Evolutionary conservation across 2,797 vertebrate genomes (phyloP), one percentile per base, ranked within the genome.

Genomic region (Ctenopoma kingsleyae): DNA sequence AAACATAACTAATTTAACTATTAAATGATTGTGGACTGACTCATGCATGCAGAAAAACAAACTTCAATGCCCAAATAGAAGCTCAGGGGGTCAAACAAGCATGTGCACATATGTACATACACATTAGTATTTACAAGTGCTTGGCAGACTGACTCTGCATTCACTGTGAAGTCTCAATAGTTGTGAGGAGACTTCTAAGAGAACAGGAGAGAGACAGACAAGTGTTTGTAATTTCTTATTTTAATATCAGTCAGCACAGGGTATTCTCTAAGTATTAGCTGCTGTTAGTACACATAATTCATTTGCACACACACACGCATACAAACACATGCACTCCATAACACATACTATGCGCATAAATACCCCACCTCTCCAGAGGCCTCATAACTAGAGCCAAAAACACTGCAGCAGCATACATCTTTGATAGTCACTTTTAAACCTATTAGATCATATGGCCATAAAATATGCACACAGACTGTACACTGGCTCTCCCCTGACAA

Each of bases 371-470:
- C 87, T 89, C 87, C 78, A 71, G 88, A 87, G 88, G 84, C 81
- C 82, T 89, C 79, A 87, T 85, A 87, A 86, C 87, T 76, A 76
- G 71, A 89, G 76, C 83, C 71, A 56, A 87, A 88, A 17, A 32
- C 77, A 85, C 71, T 55, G 83, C 87, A 83, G 86, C 74, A 69
- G 79, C 81, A 89, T 84, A 78, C 83, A 87, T 89, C 82, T 89
- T 86, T 91, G 77, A 91, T 82, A 87, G 76, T 67, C 61, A 58
- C 41, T 87, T 87, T 90, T 78, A 91, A 88, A 85, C 69, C 85
- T 81, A 87, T 87, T 89, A 86, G 80, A 87, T 89, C 83, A 80
- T 86, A 84, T 80, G 80, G 85, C 77, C 78, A 65, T 82, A 76
- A 77, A 76, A 82, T 71, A 83, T 84, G 78, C 79, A 85, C 72